These are phyloP conservation scores for Limanda limanda DNA, from an alignment of 2,113 vertebrate species.

Conservation along the genomic window DNA sequence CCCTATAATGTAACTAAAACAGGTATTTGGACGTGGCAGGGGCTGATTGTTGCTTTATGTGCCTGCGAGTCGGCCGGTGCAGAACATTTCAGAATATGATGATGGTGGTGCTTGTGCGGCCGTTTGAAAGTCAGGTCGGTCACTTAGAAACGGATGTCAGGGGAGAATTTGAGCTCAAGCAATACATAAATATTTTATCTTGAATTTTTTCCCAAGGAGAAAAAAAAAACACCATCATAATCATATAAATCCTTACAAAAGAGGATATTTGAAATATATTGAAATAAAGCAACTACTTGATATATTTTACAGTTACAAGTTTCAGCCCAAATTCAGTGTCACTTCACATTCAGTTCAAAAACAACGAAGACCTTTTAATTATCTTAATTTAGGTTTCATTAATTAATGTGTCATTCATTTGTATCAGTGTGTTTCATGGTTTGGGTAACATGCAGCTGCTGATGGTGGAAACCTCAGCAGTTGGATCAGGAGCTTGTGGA, in stretches of 20 bases:
- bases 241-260: too few relatives aligned
- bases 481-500: constrained; percentile 47
- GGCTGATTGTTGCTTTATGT: constrained; percentile 56
- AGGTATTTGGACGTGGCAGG: constrained; percentile 44
- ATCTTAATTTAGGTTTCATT: background rate
- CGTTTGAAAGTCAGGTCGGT: constrained; percentile 41
- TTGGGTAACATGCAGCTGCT: background rate
- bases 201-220: background rate
- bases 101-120: constrained; percentile 14
- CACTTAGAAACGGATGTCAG: background rate
- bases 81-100: constrained; percentile 41
- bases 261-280: background rate
- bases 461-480: background rate
- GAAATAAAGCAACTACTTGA: background rate
- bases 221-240: background rate
- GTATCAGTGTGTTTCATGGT: background rate
- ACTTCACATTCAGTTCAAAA: background rate
- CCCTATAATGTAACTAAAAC: constrained; percentile 74
- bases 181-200: background rate
- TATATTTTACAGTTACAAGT: background rate
- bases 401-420: background rate
- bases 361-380: background rate
- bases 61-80: constrained; percentile 38
- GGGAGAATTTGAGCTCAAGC: background rate
- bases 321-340: background rate